Evolutionary conservation across 2,888 invertebrate genomes (phyloP).

Genomic region (Drosophila ezoana): DNA sequence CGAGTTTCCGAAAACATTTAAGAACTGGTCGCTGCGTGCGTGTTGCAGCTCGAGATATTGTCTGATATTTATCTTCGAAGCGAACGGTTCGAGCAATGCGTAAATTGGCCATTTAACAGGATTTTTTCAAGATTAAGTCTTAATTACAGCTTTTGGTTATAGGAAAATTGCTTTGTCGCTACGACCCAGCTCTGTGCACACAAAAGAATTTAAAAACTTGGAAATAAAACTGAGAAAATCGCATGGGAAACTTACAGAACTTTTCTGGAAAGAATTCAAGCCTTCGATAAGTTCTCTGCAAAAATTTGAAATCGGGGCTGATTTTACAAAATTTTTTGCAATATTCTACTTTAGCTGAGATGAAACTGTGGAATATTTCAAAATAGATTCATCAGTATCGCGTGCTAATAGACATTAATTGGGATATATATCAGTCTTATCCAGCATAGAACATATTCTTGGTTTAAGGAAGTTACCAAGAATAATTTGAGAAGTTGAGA

Average conservation of each 20-base stretch:
- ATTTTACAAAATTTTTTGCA: too few species aligned
- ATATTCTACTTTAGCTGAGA: too few species aligned
- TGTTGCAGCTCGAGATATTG: constrained; percentile 10
- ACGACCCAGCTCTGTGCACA: not conserved
- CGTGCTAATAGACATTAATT: too few species aligned
- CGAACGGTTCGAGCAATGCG: constrained; percentile 34
- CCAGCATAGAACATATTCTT: too few species aligned
- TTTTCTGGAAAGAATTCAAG: not conserved
- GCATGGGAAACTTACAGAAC: not conserved
- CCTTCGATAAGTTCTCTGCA: too few species aligned
- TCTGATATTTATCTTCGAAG: constrained; percentile 10
- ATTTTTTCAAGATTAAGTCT: constrained; percentile 39
- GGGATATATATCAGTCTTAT: too few species aligned
- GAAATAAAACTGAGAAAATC: not conserved
- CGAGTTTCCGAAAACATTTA: constrained; percentile 58
- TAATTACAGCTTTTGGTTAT: constrained; percentile 46
- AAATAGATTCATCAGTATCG: too few species aligned
- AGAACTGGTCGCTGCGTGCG: constrained; percentile 47
- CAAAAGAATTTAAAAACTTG: not conserved
- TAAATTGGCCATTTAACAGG: constrained; percentile 50
- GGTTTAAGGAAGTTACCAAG: too few species aligned
- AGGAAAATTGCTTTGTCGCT: constrained; percentile 6
- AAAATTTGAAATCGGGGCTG: too few species aligned
- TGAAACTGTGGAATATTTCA: too few species aligned
- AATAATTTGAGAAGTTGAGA: too few species aligned